Base-by-base conservation (phyloP, 2,888 invertebrate genomes). In the Ophion slaviceki region DNA sequence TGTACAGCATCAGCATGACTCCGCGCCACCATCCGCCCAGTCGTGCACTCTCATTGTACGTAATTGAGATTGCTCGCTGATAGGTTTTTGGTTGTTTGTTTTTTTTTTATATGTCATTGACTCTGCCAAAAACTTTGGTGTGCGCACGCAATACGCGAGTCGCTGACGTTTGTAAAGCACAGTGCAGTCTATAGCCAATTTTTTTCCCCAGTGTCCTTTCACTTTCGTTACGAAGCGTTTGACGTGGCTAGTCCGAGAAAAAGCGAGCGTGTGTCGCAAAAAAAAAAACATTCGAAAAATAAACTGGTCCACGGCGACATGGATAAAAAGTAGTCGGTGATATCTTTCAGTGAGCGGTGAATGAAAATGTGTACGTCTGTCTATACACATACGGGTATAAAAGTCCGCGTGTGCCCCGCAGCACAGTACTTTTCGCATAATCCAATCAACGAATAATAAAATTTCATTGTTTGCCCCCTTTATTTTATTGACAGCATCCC, bases 401-500 rank as follows among this genome's bases (percentile, higher is more conserved):
- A n/a, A 17, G n/a, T 32, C 4, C 40, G 20, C 40, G 10, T n/a
- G n/a, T 53, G 40, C 20, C 40, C 40, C 17, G n/a, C 40, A 40
- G 40, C 40, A 40, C 40, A 40, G 28, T 6, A n/a, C 17, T 40
- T 66, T 40, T 40, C 24, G 68, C 67, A 68, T 80, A 76, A 85
- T 82, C 67, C 80, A 82, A 82, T 85, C 79, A 82, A 62, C 61
- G 77, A 57, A 75, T 85, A 80, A 85, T 82, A 82, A 85, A 85
- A 85, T 82, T 82, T 80, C 80, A 85, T 62, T 71, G 79, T 72
- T 71, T 66, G 70, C 62, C 64, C 59, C 14, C 14, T 28, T 8
- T 24, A 67, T 32, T 7, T 28, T 32, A 14, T 64, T 28, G 36
- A 17, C 28, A 17, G 17, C 17, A 24, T 53, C 8, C 10, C 32